Evolutionary conservation across 2,797 vertebrate species (phyloP).

Genomic region (Cuniculus paca): DNA sequence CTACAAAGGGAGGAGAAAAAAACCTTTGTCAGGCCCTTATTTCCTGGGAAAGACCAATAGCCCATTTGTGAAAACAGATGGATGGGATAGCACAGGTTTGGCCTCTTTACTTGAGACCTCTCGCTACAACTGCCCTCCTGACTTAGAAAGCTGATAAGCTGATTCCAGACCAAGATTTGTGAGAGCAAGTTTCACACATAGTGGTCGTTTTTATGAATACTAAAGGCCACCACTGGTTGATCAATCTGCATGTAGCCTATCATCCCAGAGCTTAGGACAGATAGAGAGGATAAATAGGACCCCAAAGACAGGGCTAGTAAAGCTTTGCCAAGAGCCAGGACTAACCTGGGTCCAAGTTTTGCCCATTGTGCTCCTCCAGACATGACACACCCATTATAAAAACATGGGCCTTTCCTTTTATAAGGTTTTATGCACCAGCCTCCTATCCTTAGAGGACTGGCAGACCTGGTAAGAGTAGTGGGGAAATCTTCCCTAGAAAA

Average conservation of each 20-base stretch:
- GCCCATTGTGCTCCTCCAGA: background rate
- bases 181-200: background rate
- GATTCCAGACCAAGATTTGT: background rate
- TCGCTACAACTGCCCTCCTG: background rate
- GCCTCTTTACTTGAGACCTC: background rate
- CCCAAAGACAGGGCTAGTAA: background rate
- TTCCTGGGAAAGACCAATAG: background rate
- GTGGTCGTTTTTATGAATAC: background rate
- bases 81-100: background rate
- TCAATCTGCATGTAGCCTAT: background rate
- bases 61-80: background rate
- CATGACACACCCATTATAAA: background rate
- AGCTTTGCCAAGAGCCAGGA: background rate
- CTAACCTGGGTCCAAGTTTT: background rate
- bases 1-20: background rate
- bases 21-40: background rate
- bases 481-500: background rate
- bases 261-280: too few relatives aligned
- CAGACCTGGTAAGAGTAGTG: too few relatives aligned
- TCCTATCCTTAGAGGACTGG: background rate
- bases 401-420: too few relatives aligned
- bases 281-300: background rate
- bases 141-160: background rate
- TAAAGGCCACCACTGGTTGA: background rate
- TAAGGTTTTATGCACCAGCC: background rate